A percentile compares a stretch with the other conserved stretches of the same genome.
These are phyloP conservation scores for Dendropsophus ebraccatus DNA, from an alignment of 2,113 vertebrate genomes.

Conservation along the genomic window DNA sequence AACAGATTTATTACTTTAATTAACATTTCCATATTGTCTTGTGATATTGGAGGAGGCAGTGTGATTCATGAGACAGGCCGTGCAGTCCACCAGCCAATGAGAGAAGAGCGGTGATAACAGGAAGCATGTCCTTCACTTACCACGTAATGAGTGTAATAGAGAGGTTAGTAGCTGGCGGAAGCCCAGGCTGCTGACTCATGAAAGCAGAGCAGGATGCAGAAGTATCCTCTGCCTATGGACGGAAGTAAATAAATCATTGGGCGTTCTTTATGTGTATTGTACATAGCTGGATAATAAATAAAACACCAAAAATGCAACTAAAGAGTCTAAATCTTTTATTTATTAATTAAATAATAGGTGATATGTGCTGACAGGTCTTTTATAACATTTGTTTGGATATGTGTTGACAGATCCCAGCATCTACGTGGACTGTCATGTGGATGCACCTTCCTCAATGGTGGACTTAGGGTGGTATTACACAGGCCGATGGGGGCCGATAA, in stretches of 20 bases:
- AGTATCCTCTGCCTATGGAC: not conserved
- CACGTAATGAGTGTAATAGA: not conserved
- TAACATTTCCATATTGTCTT: not conserved
- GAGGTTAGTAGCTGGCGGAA: not conserved
- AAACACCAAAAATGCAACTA: not conserved
- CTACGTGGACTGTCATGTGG: no score
- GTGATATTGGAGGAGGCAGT: not conserved
- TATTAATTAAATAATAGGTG: no score
- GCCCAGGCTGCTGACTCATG: not conserved
- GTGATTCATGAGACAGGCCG: not conserved
- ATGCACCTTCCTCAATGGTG: no score
- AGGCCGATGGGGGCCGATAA: no score
- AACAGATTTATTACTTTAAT: not conserved
- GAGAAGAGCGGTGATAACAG: not conserved
- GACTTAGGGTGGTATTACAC: no score
- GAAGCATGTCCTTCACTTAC: not conserved
- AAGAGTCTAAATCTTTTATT: no score
- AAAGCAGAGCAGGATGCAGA: constrained; percentile 11
- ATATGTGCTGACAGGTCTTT: no score
- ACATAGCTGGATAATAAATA: not conserved
- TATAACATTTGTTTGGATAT: no score
- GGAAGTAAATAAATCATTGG: constrained; percentile 21
- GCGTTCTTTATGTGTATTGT: not conserved
- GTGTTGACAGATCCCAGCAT: no score
- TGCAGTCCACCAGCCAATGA: not conserved